Conservation (phyloP, 2,888 invertebrate genomes). For the Tetrapedia diversipes region DNA sequence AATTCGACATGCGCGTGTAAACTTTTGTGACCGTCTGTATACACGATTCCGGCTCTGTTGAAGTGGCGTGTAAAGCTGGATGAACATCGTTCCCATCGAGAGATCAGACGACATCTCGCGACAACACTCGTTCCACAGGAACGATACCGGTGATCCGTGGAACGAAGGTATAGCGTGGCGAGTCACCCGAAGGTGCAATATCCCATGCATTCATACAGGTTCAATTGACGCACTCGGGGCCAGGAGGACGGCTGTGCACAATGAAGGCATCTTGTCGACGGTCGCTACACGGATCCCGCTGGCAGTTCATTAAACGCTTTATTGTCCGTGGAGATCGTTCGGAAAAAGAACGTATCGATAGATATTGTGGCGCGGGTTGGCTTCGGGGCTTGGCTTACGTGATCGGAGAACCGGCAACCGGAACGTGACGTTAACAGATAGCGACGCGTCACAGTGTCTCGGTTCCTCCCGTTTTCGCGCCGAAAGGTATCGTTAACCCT, state of each 20-base stretch:
- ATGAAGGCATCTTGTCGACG: slow-evolving; percentile 37
- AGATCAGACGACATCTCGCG: slow-evolving; percentile 20
- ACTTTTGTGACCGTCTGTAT: too few species aligned
- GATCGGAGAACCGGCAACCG: slow-evolving; percentile 19
- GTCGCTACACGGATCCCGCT: slow-evolving; percentile 37
- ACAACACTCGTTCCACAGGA: slow-evolving; percentile 19
- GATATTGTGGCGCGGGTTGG: slow-evolving; percentile 45
- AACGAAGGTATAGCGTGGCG: slow-evolving; percentile 27
- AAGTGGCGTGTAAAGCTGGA: slow-evolving; percentile 4
- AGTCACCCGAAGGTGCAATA: slow-evolving; percentile 48
- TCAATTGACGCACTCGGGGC: slow-evolving; percentile 41
- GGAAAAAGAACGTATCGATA: slow-evolving; percentile 39
- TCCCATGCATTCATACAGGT: slow-evolving; percentile 45
- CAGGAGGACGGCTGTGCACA: slow-evolving; percentile 37
- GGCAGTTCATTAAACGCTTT: slow-evolving; percentile 65
- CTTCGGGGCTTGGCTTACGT: slow-evolving; percentile 23
- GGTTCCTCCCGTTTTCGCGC: slow-evolving; percentile 12
- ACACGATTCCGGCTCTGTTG: slow-evolving; percentile 5
- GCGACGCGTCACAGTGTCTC: slow-evolving; percentile 40
- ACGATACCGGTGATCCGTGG: slow-evolving; percentile 19
- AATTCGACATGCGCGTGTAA: too few species aligned
- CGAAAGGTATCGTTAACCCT: slow-evolving; percentile 7
- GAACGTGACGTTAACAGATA: slow-evolving; percentile 40
- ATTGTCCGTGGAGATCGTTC: slow-evolving; percentile 53
- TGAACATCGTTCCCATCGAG: slow-evolving; percentile 26